Conservation (phyloP, 2,797 vertebrate genomes). For the Alca torda region DNA sequence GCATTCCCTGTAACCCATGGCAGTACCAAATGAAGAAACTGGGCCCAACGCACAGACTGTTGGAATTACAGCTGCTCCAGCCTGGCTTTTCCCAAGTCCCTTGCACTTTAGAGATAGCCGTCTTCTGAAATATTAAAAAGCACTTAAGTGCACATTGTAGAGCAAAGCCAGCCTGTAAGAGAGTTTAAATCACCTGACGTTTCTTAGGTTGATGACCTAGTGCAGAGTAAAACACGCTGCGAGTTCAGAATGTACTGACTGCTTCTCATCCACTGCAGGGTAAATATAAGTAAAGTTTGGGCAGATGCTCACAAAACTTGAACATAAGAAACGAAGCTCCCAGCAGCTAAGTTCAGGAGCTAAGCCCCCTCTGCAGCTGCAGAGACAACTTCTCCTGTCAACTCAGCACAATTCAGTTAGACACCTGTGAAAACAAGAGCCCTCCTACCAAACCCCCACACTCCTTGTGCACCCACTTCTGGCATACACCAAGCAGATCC, state of each 20-base stretch:
- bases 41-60: not conserved
- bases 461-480: too few species aligned
- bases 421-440: not conserved
- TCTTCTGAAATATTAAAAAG: not conserved
- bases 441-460: not conserved
- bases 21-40: not conserved
- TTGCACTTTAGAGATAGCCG: not conserved
- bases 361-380: not conserved
- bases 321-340: not conserved
- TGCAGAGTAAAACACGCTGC: not conserved
- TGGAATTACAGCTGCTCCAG: not conserved
- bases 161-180: not conserved
- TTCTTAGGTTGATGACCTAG: not conserved
- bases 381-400: not conserved
- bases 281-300: not conserved
- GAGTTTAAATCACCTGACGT: not conserved
- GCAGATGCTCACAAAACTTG: not conserved
- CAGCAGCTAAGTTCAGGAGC: not conserved
- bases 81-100: not conserved
- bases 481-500: not conserved
- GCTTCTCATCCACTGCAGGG: not conserved
- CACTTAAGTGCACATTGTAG: rapidly evolving
- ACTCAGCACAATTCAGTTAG: not conserved
- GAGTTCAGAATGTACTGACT: not conserved
- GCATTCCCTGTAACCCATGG: not conserved